A percentile compares a stretch with the other conserved stretches of the same genome.
Conservation (phyloP, 2,113 vertebrate species). For the Strigops habroptila region DNA sequence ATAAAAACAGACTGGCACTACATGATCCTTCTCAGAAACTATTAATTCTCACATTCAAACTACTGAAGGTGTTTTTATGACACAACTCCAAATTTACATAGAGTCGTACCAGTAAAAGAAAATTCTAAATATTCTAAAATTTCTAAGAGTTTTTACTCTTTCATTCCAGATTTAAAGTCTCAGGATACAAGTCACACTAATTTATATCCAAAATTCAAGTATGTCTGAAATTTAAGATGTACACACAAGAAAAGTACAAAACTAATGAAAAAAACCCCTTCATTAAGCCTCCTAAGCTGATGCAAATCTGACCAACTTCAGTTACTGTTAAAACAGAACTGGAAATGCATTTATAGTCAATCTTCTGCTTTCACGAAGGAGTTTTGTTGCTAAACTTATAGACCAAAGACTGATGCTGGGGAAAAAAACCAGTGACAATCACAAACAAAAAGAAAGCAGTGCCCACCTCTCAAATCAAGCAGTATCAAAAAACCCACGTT, state of each 20-base stretch:
- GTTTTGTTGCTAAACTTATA: background rate
- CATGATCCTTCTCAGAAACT: background rate
- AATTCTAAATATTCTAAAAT: background rate
- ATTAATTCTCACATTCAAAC: background rate
- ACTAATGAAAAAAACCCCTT: rapidly evolving
- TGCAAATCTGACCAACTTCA: background rate
- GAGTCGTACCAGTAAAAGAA: background rate
- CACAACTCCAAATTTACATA: background rate
- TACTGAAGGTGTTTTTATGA: background rate
- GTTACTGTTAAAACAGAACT: background rate
- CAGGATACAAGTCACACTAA: background rate
- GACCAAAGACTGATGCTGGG: background rate
- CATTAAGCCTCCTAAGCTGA: background rate
- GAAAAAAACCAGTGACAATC: background rate
- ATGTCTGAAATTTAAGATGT: background rate
- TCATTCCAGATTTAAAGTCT: background rate
- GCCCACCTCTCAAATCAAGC: background rate
- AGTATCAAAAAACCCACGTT: background rate
- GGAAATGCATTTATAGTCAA: background rate
- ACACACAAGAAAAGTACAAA: background rate
- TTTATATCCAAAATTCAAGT: background rate
- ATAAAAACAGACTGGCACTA: background rate
- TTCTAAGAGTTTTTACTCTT: background rate
- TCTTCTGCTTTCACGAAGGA: background rate
- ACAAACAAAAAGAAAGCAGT: background rate